Evolutionary conservation across 2,113 vertebrate species (phyloP), one percentile per base, ranked within the genome.

Genomic region (Cephalopholis sonnerati): DNA sequence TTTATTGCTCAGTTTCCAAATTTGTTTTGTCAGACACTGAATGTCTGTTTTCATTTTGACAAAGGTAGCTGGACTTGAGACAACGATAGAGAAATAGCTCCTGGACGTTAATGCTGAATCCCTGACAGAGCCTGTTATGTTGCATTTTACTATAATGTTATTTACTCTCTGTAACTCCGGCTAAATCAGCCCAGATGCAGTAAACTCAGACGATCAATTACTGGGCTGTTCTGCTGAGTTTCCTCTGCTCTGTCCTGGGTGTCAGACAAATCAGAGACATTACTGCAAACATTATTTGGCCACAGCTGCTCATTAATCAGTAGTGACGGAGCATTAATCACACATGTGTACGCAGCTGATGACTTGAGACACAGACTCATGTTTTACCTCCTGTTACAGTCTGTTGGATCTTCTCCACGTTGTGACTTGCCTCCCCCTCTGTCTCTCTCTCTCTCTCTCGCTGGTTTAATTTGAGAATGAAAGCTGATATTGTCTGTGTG

Each of bases 401-500:
- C 2, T 36, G 17, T 29, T 61, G n/a, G 59, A 50, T 12, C 0
- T n/a, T 17, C 63, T 48, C 71, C 79, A 41, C 13, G 69, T 64
- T 10, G 50, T 25, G 46, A 88, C 83, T 74, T 82, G 78, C 27
- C 63, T 55, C n/a, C 54, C 16, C 46, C 68, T 55, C 9, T 0
- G 22, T 12, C 55, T 57, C 24, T 39, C 59, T n/a, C 62, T 48
- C n/a, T 12, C 55, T 57, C 24, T 39, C 59, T n/a, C 62, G 27
- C n/a, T 25, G 32, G 25, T 71, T 85, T 68, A 32, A 86, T 81
- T 75, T 22, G n/a, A 44, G 22, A 32, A 32, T 66, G 87, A 92
- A 90, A 87, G 64, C 25, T 58, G 89, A 88, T 82, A 64, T 29
- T 18, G 77, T 63, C 41, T 83, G 76, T 5, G 82, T 61, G 53